Evolutionary conservation across 2,888 invertebrate genomes (phyloP).

Genomic region (Phymatocera aterrima): DNA sequence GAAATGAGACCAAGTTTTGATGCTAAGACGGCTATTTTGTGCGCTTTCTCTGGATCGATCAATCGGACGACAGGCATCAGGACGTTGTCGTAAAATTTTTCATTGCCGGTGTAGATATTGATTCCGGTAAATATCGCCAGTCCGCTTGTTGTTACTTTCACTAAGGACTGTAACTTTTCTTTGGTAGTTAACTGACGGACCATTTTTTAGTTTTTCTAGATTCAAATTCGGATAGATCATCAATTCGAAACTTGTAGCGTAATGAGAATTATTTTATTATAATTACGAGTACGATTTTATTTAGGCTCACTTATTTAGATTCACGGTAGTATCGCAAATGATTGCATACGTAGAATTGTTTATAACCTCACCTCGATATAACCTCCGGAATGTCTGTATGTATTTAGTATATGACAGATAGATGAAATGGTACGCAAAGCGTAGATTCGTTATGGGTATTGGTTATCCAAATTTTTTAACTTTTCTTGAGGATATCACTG

Average conservation of each 20-base stretch:
- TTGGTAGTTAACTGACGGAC: constrained; percentile 65
- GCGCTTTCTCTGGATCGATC: constrained; percentile 89
- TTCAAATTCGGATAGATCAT: not conserved
- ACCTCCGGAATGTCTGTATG: not conserved
- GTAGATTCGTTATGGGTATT: too few relatives aligned
- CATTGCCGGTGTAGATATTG: constrained; percentile 85
- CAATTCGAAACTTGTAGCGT: not conserved
- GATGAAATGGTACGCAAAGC: too few relatives aligned
- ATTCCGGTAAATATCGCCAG: constrained; percentile 81
- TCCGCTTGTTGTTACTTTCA: constrained; percentile 82
- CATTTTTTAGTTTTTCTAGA: constrained; percentile 54
- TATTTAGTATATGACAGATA: not conserved
- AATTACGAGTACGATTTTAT: too few relatives aligned
- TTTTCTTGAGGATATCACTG: too few relatives aligned
- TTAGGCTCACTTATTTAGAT: too few relatives aligned
- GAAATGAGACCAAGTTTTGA: constrained; percentile 88
- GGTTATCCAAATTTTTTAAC: too few relatives aligned
- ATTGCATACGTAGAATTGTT: not conserved
- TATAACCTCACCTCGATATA: not conserved
- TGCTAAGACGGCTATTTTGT: constrained; percentile 85
- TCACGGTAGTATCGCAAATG: not conserved
- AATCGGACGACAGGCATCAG: constrained; percentile 84
- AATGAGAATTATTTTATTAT: not conserved
- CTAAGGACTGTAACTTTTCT: constrained; percentile 83
- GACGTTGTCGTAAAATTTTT: constrained; percentile 85